Percentiles rank a stretch among this genome's conserved stretches.
Evolutionary conservation across 2,888 invertebrate species (phyloP).

Genomic region (Lapara coniferarum): DNA sequence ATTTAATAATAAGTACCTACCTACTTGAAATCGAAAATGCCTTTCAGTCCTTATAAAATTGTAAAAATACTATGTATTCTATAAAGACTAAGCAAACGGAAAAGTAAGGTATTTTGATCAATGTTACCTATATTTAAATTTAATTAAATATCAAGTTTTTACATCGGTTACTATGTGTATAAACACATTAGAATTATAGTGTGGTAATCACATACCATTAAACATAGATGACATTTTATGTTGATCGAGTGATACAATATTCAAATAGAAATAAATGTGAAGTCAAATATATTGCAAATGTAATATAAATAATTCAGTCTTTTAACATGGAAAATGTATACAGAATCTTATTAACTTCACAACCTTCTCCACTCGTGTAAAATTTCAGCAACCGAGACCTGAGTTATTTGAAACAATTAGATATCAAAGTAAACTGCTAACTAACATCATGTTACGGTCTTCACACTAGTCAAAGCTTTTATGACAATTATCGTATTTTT

Average conservation of each 20-base stretch:
- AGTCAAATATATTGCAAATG: background rate
- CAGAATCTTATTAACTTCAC: background rate
- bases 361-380: too few relatives aligned
- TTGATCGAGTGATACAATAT: slow-evolving; percentile 14
- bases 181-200: background rate
- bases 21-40: too few relatives aligned
- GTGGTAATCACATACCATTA: background rate
- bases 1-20: too few relatives aligned
- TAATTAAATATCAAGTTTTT: background rate
- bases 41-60: too few relatives aligned
- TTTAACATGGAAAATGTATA: background rate
- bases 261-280: background rate
- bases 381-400: too few relatives aligned
- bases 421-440: too few relatives aligned
- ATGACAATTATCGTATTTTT: too few relatives aligned
- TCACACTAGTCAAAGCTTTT: too few relatives aligned
- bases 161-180: background rate
- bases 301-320: background rate
- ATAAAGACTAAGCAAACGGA: background rate
- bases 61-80: background rate
- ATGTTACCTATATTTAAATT: slow-evolving; percentile 2
- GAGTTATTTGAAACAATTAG: too few relatives aligned
- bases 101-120: background rate
- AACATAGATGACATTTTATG: slow-evolving; percentile 6
- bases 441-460: too few relatives aligned